Base-by-base conservation (phyloP, 2,888 invertebrate genomes). In the Prenolepis imparis region DNA sequence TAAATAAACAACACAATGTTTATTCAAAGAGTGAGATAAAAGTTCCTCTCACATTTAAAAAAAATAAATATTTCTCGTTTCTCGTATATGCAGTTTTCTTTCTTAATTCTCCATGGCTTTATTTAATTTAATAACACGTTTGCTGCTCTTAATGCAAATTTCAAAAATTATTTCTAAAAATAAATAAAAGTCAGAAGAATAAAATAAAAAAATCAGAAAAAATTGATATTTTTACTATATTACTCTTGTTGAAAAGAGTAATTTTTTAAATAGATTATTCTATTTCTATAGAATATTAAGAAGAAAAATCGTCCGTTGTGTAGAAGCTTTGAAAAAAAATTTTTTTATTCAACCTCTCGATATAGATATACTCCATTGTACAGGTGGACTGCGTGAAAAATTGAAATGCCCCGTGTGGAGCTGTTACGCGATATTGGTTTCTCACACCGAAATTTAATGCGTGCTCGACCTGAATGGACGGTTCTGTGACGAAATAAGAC, bases 361-460 rank as follows among this genome's bases (percentile, higher is more conserved):
- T 68, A 41, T 68, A 41, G 18, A 4, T 63, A 75, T 55, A 67
- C 12, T 66, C 12, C 39, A 11, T 68, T 68, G 28, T 55, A 55
- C n/a, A 15, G 41, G 28, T 57, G 70, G 70, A 57, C 12, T 15
- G 41, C n/a, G n/a, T 70, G 70, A 78, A 78, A 78, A 78, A 78
- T 78, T 70, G 44, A 68, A 78, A 70, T 36, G 57, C n/a, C 5
- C 44, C 70, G 32, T 70, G 41, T 44, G 12, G 44, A 78, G 57
- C 70, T 78, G 70, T 78, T 78, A 44, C 18, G 41, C 32, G 70
- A 78, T 70, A 78, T 70, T 70, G 78, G 78, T 78, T 78, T 78
- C 59, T 78, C 78, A 57, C 32, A 41, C 28, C 78, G 41, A 78
- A 70, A 78, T 78, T 78, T 78, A 70, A 70, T 57, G 78, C 21